Conservation (phyloP, 2,113 vertebrate genomes). For the Periophthalmodon schlosseri region DNA sequence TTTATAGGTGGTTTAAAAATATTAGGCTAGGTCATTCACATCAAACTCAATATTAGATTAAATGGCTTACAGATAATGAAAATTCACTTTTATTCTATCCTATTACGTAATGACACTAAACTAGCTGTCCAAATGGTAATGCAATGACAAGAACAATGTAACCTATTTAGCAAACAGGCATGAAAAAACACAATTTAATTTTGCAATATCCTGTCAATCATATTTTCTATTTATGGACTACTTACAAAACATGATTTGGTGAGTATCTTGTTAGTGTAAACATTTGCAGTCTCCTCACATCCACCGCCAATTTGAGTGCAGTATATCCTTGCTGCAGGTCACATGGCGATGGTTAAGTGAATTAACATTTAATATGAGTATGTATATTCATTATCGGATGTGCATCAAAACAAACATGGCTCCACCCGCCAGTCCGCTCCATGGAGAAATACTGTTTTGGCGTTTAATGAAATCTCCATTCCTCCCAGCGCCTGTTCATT, state of each 20-base stretch:
- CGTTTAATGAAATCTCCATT: background rate
- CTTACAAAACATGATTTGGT: background rate
- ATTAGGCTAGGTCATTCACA: no score
- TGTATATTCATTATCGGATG: slow-evolving; percentile 2
- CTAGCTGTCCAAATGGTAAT: no score
- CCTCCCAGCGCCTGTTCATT: background rate
- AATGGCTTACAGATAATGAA: no score
- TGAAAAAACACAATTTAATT: background rate
- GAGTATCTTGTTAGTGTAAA: background rate
- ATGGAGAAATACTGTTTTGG: background rate
- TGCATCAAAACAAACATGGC: background rate
- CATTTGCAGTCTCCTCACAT: background rate
- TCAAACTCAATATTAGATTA: background rate
- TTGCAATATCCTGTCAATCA: background rate
- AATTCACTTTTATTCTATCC: no score
- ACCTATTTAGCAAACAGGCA: no score
- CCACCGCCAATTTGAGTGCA: background rate
- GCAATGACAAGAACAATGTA: no score
- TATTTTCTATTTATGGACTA: background rate
- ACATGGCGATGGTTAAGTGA: background rate
- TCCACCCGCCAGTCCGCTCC: background rate
- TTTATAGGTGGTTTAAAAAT: no score
- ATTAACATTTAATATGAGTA: slow-evolving; percentile 3
- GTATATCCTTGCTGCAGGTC: background rate
- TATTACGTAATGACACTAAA: no score